Percentiles rank a stretch among this genome's conserved stretches.
Evolutionary conservation across 1,140 invertebrate genomes (phyloP).

Genomic region (Portunus trituberculatus): DNA sequence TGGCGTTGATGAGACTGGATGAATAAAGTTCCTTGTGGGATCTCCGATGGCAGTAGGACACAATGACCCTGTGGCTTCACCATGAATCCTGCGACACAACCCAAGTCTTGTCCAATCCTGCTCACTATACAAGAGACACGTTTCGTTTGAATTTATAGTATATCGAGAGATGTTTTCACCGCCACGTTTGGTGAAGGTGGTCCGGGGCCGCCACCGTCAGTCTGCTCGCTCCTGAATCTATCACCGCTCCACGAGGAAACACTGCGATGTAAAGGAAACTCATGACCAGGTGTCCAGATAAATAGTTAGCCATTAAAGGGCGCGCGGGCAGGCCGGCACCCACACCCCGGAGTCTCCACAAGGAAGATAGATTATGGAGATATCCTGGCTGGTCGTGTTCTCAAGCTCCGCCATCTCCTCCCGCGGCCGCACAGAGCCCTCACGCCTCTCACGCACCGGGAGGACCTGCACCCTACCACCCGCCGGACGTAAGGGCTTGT

Average conservation of each 20-base stretch:
- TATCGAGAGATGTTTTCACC: too few relatives aligned
- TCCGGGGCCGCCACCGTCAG: not conserved
- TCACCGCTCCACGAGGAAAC: not conserved
- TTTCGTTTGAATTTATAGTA: too few relatives aligned
- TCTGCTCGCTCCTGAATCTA: not conserved
- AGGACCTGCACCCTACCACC: not conserved
- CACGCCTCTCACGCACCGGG: not conserved
- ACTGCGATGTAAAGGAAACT: not conserved
- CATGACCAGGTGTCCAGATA: not conserved
- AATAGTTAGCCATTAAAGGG: conserved; percentile 22
- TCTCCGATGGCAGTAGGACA: too few relatives aligned
- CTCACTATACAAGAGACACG: too few relatives aligned
- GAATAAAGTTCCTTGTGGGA: too few relatives aligned
- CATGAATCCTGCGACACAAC: too few relatives aligned
- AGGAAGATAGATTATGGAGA: conserved; percentile 44
- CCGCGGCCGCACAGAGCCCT: not conserved
- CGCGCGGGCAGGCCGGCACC: conserved; percentile 1
- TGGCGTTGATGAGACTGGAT: too few relatives aligned
- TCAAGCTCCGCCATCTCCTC: conserved; percentile 40
- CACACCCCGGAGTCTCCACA: conserved; percentile 8
- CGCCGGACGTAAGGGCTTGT: not conserved
- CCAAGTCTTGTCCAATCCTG: too few relatives aligned
- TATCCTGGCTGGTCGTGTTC: conserved; percentile 39
- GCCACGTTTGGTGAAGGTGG: too few relatives aligned
- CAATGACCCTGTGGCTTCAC: too few relatives aligned